These are phyloP conservation scores for Lynx canadensis DNA, from an alignment of 2,113 vertebrate species.

Conservation along the genomic window DNA sequence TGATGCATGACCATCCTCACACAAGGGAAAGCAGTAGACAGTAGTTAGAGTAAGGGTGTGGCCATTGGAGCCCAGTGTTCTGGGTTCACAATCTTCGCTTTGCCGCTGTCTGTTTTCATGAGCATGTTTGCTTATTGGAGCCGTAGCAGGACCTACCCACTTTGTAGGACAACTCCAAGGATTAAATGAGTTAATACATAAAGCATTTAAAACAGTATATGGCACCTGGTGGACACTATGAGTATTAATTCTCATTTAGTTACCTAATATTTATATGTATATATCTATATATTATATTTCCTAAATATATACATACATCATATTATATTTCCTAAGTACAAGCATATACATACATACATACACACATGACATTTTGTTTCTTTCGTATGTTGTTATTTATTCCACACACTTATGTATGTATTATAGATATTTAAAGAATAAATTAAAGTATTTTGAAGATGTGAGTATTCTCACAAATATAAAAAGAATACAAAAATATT, in stretches of 20 bases:
- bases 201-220: not conserved
- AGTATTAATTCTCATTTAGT: not conserved
- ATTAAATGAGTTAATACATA: not conserved
- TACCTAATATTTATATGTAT: not conserved
- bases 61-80: not conserved
- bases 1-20: not conserved
- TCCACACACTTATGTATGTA: not conserved
- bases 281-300: not conserved
- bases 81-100: not conserved
- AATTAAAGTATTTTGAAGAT: not conserved
- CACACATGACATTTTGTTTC: not conserved
- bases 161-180: not conserved
- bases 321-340: not conserved
- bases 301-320: not conserved
- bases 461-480: not conserved
- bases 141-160: not conserved
- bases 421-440: not conserved
- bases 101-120: not conserved
- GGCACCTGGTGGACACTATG: not conserved
- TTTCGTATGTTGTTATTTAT: not conserved
- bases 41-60: not conserved
- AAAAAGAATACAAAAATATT: conserved; percentile 23
- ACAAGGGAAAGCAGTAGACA: not conserved
- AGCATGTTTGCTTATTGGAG: not conserved
- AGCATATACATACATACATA: not conserved